These are phyloP conservation scores for Epicauta chinensis DNA, from an alignment of 1,140 invertebrate genomes.

Conservation along the genomic window DNA sequence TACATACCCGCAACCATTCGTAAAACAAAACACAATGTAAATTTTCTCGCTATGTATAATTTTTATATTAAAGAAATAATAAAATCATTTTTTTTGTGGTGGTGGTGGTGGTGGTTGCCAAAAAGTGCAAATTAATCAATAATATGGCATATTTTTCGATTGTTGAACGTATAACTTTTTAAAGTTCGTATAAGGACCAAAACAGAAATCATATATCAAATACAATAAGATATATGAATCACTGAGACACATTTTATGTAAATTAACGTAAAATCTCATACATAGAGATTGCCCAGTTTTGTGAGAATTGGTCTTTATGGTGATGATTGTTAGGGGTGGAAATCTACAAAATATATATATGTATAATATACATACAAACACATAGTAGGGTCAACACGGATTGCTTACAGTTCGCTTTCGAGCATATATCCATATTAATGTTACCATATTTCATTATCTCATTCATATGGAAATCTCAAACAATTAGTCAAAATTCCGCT, in stretches of 20 bases:
- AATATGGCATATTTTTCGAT: too few species aligned
- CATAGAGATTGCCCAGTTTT: slow-evolving; percentile 41
- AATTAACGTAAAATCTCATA: slow-evolving; percentile 43
- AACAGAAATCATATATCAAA: slow-evolving; percentile 40
- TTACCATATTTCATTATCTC: slow-evolving; percentile 46
- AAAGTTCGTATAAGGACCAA: not conserved
- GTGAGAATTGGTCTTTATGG: slow-evolving; percentile 22
- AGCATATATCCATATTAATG: slow-evolving; percentile 45
- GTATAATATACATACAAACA: slow-evolving; percentile 10
- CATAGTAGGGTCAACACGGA: slow-evolving; percentile 30
- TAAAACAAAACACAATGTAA: too few species aligned
- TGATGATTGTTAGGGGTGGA: slow-evolving; percentile 19
- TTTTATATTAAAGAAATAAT: not conserved
- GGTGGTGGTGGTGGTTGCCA: too few species aligned
- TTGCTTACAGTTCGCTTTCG: slow-evolving; percentile 41
- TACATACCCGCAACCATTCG: slow-evolving; percentile 13
- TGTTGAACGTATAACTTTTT: too few species aligned
- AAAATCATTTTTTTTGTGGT: too few species aligned
- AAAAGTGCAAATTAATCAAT: too few species aligned
- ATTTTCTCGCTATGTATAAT: not conserved
- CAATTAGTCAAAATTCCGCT: slow-evolving; percentile 44
- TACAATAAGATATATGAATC: slow-evolving; percentile 44
- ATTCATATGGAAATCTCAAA: slow-evolving; percentile 45
- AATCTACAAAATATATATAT: slow-evolving; percentile 6
- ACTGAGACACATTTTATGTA: slow-evolving; percentile 45